A percentile compares a stretch with the other conserved stretches of the same genome.
Conservation (phyloP, 1,140 invertebrate genomes). For the Drosophila kikkawai region DNA sequence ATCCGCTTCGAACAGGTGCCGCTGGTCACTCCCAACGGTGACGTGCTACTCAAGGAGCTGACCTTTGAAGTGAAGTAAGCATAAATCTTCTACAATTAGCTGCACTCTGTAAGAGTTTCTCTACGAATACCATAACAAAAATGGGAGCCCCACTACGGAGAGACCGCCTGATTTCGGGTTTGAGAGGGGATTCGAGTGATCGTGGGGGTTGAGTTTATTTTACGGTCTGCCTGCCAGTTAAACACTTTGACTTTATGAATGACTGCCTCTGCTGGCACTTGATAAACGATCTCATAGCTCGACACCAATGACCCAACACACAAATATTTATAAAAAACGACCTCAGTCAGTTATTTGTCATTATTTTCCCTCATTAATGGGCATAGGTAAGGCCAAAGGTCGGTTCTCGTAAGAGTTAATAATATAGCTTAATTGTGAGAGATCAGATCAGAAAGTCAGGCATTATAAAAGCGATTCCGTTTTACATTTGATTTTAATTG, state of each 20-base stretch:
- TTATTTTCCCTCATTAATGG: neutral
- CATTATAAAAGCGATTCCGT: neutral
- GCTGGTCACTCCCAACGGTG: slow-evolving; percentile 98
- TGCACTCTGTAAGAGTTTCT: too few species aligned
- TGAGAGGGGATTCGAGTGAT: too few species aligned
- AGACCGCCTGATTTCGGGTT: too few species aligned
- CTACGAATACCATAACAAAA: too few species aligned
- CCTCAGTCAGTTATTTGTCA: neutral
- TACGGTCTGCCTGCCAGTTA: neutral
- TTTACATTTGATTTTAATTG: neutral
- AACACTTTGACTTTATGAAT: neutral
- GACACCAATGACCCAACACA: neutral
- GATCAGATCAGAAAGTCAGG: neutral
- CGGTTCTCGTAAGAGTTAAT: neutral
- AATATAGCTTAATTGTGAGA: neutral
- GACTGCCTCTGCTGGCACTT: neutral
- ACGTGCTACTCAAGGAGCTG: slow-evolving; percentile 95
- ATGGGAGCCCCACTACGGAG: too few species aligned
- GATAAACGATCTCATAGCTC: neutral
- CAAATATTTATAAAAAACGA: neutral
- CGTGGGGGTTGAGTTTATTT: neutral
- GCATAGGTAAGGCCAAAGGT: neutral
- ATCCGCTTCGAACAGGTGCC: slow-evolving; percentile 97
- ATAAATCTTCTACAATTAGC: too few species aligned
- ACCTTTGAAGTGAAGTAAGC: slow-evolving; percentile 93